Evolutionary conservation across 2,113 vertebrate species (phyloP).

Genomic region (Castor canadensis): DNA sequence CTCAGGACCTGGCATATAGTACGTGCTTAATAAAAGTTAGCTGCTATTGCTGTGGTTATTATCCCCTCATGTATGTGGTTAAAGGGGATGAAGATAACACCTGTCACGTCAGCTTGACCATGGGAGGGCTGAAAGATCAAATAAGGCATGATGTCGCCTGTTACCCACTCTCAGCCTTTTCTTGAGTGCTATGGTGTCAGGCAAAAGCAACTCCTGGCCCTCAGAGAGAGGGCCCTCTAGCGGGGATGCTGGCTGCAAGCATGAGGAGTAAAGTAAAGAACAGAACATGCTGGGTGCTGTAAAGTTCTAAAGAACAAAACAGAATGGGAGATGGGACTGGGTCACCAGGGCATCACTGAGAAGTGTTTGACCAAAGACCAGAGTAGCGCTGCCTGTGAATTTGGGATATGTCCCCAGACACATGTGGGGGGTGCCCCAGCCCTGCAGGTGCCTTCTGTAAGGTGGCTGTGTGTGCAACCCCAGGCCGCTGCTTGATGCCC

Average conservation of each 20-base stretch:
- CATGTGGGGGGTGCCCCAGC: neutral
- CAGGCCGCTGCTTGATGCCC: neutral
- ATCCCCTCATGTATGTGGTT: neutral
- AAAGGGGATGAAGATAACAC: neutral
- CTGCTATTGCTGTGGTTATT: neutral
- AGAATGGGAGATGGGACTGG: neutral
- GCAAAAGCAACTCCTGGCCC: neutral
- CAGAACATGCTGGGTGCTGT: fast-evolving
- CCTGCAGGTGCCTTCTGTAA: neutral
- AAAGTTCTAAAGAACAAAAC: neutral
- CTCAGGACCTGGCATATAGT: neutral
- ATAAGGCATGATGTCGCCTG: neutral
- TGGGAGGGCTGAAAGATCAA: neutral
- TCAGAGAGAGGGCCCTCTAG: neutral
- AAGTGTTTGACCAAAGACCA: neutral
- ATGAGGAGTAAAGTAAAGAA: neutral
- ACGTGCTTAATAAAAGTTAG: constrained; percentile 40
- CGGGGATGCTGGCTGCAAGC: too few relatives aligned
- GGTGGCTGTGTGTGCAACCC: neutral
- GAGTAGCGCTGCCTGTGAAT: neutral
- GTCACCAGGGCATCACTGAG: neutral
- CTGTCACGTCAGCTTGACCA: neutral
- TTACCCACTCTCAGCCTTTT: neutral
- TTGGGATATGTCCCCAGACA: fast-evolving
- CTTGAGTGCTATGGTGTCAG: neutral